Base-by-base conservation (phyloP, 2,113 vertebrate genomes). In the Neogale vison region DNA sequence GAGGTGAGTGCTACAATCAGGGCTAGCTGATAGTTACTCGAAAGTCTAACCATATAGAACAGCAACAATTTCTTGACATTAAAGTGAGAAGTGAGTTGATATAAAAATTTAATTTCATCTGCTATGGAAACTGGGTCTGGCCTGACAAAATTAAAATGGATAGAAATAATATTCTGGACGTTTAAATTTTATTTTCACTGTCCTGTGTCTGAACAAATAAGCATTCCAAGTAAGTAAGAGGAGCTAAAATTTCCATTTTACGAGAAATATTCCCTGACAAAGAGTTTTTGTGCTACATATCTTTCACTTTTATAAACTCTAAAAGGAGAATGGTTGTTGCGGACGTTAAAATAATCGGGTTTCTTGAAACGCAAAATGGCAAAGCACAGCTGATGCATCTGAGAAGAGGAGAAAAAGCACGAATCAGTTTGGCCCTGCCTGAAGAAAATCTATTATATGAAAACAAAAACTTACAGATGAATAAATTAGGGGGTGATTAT, bases 401-500 rank as follows among this genome's bases (percentile, higher is more conserved):
- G 36, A 71, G 79, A 93, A 82, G 50, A 87, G n/a, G 24, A 81
- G 34, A 55, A 69, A 39, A 23, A 61, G 23, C 26, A 26, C 1
- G 23, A 45, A 85, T 69, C 9, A 7, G 24, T 59, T 42, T 79
- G 69, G 65, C 24, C 74, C 13, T n/a, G 89, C 59, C 45, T 65
- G 74, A 90, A 88, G 79, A 88, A 97, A 96, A 93, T n/a, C 36
- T 82, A 74, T 69, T 26, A n/a, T 52, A 67, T 74, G 71, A 88
- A 97, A 93, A 80, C 24, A 63, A 96, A 90, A 97, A 86, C 67
- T 93, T 97, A 86, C 59, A 89, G 72, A 96, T 86, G 81, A 98
- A 88, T 95, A 97, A 88, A 97, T 88, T 88, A 97, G n/a, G 52
- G 5, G 36, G 88, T 95, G 97, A 97, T 97, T 96, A 97, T 93